Conservation (phyloP, 2,888 invertebrate species). For the Philereme transversata region DNA sequence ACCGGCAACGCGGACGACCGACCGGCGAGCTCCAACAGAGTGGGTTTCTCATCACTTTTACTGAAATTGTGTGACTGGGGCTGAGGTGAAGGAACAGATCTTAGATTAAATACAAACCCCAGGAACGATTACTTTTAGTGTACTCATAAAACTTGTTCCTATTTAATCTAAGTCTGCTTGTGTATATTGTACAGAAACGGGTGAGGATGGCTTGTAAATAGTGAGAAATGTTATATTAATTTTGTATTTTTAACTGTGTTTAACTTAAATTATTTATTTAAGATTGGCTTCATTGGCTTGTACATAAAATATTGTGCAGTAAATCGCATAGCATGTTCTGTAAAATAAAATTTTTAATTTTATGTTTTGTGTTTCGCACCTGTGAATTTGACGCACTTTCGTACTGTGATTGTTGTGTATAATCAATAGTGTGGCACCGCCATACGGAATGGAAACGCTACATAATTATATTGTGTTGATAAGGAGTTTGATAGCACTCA, state of each 20-base stretch:
- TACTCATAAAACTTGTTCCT: slow-evolving; percentile 55
- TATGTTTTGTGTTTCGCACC: slow-evolving; percentile 45
- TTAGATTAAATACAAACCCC: slow-evolving; percentile 68
- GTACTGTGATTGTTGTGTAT: slow-evolving; percentile 18
- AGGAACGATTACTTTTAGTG: slow-evolving; percentile 40
- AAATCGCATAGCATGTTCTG: slow-evolving; percentile 49
- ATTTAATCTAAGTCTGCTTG: slow-evolving; percentile 70
- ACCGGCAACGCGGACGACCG: slow-evolving; percentile 76
- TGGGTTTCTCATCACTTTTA: slow-evolving; percentile 79
- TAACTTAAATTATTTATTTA: slow-evolving; percentile 65
- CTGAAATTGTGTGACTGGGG: slow-evolving; percentile 77
- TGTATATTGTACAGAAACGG: slow-evolving; percentile 53
- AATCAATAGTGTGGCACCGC: slow-evolving; percentile 5
- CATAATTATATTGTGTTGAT: neutral
- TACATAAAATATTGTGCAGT: slow-evolving; percentile 59
- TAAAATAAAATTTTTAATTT: slow-evolving; percentile 51
- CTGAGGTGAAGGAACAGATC: slow-evolving; percentile 68
- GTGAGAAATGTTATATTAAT: slow-evolving; percentile 48
- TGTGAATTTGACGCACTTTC: slow-evolving; percentile 35
- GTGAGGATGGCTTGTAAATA: slow-evolving; percentile 57
- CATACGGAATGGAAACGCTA: slow-evolving; percentile 9
- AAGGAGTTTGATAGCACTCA: neutral
- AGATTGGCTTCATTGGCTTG: slow-evolving; percentile 63
- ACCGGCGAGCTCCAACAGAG: slow-evolving; percentile 70
- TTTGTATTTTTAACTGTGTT: slow-evolving; percentile 42